These are phyloP conservation scores for Chironomus striatipennis DNA, from an alignment of 1,140 invertebrate genomes.

Conservation along the genomic window DNA sequence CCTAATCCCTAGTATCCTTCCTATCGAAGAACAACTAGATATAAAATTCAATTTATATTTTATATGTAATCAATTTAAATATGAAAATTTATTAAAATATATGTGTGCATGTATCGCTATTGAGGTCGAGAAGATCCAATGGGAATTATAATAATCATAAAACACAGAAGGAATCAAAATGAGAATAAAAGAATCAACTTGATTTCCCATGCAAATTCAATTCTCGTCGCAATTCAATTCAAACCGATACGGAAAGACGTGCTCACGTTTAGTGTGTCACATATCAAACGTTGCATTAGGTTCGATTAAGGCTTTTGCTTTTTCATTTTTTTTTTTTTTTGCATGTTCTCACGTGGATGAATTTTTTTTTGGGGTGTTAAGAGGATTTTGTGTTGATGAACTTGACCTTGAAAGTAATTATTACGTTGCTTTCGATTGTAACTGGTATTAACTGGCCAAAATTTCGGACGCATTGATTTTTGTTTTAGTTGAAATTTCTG, in stretches of 20 bases:
- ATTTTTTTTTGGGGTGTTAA: no score
- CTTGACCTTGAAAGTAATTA: no score
- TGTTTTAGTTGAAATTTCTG: no score
- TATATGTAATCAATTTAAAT: conserved; percentile 23
- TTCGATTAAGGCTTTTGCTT: neutral
- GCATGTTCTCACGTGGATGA: neutral
- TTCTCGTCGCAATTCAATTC: neutral
- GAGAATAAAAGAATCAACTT: conserved; percentile 6
- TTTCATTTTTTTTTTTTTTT: no score
- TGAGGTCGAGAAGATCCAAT: neutral
- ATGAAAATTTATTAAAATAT: conserved; percentile 20
- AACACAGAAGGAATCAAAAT: neutral
- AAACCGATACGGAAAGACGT: neutral
- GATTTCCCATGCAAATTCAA: conserved; percentile 12
- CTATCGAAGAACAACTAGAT: conserved; percentile 36
- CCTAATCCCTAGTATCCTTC: no score
- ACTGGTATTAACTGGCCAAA: no score
- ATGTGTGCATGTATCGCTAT: neutral
- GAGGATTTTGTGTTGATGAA: no score
- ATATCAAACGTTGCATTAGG: neutral
- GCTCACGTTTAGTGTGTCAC: neutral
- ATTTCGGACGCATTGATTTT: no score
- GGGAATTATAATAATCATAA: conserved; percentile 8
- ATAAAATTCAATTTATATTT: conserved; percentile 24
- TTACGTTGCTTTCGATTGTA: no score